A percentile compares a stretch with the other conserved stretches of the same genome.
Evolutionary conservation across 2,113 vertebrate species (phyloP).

Genomic region (Amblyornis subalaris): DNA sequence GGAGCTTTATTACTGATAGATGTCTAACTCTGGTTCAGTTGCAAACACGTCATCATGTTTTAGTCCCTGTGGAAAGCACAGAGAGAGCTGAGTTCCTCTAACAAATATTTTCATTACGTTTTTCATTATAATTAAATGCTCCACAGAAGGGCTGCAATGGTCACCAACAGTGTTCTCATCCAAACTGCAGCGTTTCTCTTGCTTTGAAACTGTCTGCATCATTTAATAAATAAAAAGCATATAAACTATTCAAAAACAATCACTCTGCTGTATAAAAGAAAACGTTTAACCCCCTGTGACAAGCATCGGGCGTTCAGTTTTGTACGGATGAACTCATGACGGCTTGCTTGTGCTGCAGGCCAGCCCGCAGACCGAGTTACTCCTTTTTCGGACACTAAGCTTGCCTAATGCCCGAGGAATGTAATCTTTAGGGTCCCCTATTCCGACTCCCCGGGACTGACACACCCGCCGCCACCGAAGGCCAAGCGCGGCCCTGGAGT

Average conservation of each 20-base stretch:
- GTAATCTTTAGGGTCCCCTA: neutral
- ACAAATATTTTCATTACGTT: neutral
- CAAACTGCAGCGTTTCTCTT: neutral
- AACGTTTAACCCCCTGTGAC: neutral
- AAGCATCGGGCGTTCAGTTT: neutral
- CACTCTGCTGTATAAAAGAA: no score
- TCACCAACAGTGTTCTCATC: neutral
- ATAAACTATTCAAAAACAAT: neutral
- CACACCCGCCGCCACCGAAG: neutral
- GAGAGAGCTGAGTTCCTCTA: neutral
- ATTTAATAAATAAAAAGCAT: neutral
- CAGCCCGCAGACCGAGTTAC: neutral
- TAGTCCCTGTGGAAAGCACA: neutral
- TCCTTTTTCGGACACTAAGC: neutral
- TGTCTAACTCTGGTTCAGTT: neutral
- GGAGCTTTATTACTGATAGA: constrained; percentile 7
- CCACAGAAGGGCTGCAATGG: neutral
- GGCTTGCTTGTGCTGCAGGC: neutral
- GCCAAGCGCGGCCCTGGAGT: neutral
- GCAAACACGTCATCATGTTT: neutral
- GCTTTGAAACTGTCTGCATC: neutral
- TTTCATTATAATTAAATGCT: neutral
- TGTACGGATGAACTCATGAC: neutral
- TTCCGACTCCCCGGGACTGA: neutral
- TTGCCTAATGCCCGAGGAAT: neutral